These are phyloP conservation scores for Cercopithecus hamlyni DNA, from an alignment of 2,797 vertebrate species.

Conservation along the genomic window DNA sequence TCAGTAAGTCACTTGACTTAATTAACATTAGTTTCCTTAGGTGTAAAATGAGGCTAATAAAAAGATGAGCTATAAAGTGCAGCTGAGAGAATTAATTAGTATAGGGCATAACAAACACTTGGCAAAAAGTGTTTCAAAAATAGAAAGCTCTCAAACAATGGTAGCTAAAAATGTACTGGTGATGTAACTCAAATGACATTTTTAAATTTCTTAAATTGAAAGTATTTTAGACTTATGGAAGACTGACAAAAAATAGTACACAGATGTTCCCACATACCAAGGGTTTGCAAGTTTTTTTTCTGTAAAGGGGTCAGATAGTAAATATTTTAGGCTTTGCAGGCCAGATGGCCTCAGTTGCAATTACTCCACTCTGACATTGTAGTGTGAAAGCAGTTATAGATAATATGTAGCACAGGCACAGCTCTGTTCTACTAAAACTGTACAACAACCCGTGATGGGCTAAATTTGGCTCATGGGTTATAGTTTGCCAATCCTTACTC, in stretches of 20 bases:
- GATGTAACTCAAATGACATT: background rate
- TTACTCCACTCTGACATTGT: background rate
- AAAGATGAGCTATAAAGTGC: background rate
- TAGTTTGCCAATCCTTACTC: background rate
- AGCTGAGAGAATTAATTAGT: background rate
- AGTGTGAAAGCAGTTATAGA: background rate
- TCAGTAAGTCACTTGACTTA: background rate
- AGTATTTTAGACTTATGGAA: background rate
- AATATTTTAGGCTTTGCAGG: background rate
- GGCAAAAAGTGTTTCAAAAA: background rate
- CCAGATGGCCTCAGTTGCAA: background rate
- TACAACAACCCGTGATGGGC: background rate
- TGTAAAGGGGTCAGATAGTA: background rate
- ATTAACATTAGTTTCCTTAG: background rate
- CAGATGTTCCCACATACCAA: background rate
- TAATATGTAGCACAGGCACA: background rate
- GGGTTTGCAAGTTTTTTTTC: background rate
- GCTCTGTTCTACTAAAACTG: background rate
- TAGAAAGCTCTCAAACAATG: background rate
- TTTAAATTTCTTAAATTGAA: background rate
- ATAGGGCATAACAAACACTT: background rate
- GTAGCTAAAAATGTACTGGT: background rate
- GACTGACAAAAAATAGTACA: background rate
- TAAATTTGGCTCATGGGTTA: background rate
- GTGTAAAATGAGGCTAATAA: background rate